These are phyloP conservation scores for Noctua fimbriata DNA, from an alignment of 2,888 invertebrate species.

Conservation along the genomic window DNA sequence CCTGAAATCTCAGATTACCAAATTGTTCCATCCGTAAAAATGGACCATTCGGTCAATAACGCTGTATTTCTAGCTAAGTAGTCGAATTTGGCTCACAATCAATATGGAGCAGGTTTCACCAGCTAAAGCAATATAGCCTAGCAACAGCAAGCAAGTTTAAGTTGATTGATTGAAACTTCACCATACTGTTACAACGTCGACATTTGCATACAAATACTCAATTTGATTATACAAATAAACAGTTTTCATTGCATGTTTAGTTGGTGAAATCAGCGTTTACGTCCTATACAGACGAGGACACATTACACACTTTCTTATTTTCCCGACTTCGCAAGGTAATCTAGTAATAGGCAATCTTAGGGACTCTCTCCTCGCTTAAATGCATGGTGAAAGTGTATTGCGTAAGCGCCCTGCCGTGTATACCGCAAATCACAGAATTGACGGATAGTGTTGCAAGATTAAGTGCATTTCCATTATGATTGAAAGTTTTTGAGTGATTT, in stretches of 20 bases:
- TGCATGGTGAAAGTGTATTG: conserved; percentile 87
- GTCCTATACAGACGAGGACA: conserved; percentile 75
- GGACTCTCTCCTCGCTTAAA: conserved; percentile 88
- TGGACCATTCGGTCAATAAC: neutral
- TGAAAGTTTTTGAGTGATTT: conserved; percentile 57
- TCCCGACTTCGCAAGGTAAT: conserved; percentile 85
- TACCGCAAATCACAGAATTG: conserved; percentile 85
- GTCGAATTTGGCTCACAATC: conserved; percentile 21
- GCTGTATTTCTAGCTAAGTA: neutral
- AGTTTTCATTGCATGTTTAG: conserved; percentile 69
- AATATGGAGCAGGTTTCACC: neutral
- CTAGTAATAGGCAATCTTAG: conserved; percentile 87
- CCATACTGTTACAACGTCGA: conserved; percentile 19
- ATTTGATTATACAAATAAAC: conserved; percentile 65
- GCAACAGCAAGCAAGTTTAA: conserved; percentile 1
- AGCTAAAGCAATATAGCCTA: conserved; percentile 2
- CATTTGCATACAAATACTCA: conserved; percentile 55
- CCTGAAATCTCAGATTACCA: neutral
- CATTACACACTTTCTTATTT: conserved; percentile 85
- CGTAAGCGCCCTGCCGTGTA: conserved; percentile 83
- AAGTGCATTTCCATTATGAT: conserved; percentile 59
- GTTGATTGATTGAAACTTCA: conserved; percentile 46
- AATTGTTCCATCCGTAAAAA: neutral
- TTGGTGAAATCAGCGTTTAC: conserved; percentile 74
- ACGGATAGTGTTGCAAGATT: conserved; percentile 67